These are phyloP conservation scores for Anthrax anthrax DNA, from an alignment of 2,888 invertebrate genomes.

Conservation along the genomic window DNA sequence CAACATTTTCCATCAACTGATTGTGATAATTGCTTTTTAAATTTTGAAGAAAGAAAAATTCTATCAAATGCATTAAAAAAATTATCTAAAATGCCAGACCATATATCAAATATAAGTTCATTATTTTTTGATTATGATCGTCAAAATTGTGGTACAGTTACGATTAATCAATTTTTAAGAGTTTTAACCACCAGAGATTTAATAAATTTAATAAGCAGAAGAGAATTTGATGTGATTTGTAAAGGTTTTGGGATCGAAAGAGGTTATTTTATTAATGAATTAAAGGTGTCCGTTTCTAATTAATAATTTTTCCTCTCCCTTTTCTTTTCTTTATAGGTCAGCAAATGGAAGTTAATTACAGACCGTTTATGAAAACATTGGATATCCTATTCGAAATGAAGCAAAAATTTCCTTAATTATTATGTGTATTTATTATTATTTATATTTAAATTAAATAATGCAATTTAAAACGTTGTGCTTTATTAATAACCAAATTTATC, in stretches of 20 bases:
- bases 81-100: slow-evolving; percentile 48
- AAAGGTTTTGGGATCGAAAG: slow-evolving; percentile 59
- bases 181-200: slow-evolving; percentile 49
- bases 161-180: slow-evolving; percentile 47
- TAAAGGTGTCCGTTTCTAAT: too few relatives aligned
- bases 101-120: slow-evolving; percentile 52
- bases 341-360: slow-evolving; percentile 52
- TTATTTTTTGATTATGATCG: slow-evolving; percentile 58
- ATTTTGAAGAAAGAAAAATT: slow-evolving; percentile 54
- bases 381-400: slow-evolving; percentile 47
- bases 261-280: too few relatives aligned
- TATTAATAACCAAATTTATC: slow-evolving; percentile 56
- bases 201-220: slow-evolving; percentile 46
- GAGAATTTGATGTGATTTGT: slow-evolving; percentile 53
- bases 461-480: background rate
- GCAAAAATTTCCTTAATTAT: slow-evolving; percentile 18
- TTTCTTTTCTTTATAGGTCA: slow-evolving; percentile 17
- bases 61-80: slow-evolving; percentile 53
- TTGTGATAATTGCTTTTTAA: slow-evolving; percentile 46
- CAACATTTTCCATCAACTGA: slow-evolving; percentile 54
- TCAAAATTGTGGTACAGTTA: slow-evolving; percentile 50
- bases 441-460: too few relatives aligned
- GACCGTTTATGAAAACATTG: slow-evolving; percentile 51
- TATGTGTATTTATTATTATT: too few relatives aligned
- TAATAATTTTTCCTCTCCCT: background rate